These are phyloP conservation scores for Mamestra configurata DNA, from an alignment of 1,140 invertebrate genomes.

Conservation along the genomic window DNA sequence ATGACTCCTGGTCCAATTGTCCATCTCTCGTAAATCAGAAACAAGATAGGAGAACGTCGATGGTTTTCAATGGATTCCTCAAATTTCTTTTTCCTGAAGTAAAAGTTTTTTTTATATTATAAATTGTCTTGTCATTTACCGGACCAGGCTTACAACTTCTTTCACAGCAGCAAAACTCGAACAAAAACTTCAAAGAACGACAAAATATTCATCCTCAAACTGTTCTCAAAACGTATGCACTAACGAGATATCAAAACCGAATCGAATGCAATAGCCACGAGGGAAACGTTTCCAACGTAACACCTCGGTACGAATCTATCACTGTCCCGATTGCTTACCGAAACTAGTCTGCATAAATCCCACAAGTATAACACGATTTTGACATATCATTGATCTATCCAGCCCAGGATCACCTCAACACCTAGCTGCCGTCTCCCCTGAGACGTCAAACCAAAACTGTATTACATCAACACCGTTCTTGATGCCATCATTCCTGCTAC, in stretches of 20 bases:
- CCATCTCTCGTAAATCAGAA: no score
- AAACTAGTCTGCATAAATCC: conserved; percentile 66
- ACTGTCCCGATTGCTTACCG: conserved; percentile 64
- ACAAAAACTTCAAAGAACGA: background rate
- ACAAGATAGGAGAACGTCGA: no score
- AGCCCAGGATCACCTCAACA: conserved; percentile 78
- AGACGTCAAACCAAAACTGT: conserved; percentile 67
- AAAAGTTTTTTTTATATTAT: no score
- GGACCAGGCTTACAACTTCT: no score
- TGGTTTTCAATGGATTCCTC: no score
- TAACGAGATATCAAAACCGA: conserved; percentile 48
- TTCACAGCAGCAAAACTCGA: background rate
- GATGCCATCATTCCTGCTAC: background rate
- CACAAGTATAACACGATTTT: conserved; percentile 81
- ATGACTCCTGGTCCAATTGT: no score
- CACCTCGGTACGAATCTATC: conserved; percentile 62
- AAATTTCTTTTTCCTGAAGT: no score
- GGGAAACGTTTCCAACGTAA: conserved; percentile 56
- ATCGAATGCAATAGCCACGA: conserved; percentile 39
- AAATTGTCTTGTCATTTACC: background rate
- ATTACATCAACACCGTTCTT: conserved; percentile 33
- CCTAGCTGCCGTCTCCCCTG: conserved; percentile 71
- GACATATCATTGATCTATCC: conserved; percentile 84
- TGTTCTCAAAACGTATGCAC: conserved; percentile 42
- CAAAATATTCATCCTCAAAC: conserved; percentile 2